A percentile compares a stretch with the other conserved stretches of the same genome.
These are phyloP conservation scores for Silurus meridionalis DNA, from an alignment of 2,113 vertebrate genomes.

Conservation along the genomic window DNA sequence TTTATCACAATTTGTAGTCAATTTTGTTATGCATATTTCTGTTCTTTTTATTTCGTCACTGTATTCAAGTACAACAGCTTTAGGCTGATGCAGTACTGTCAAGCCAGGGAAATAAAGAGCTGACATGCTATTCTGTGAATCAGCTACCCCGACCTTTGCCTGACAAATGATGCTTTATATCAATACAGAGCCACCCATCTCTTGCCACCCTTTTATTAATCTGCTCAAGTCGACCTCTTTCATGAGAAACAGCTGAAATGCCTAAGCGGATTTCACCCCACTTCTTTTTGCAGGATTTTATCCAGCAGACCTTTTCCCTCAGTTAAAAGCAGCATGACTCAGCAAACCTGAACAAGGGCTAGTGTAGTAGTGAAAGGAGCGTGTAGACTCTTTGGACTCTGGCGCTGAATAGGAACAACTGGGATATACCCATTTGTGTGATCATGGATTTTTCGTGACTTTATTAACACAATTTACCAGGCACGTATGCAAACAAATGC, in stretches of 20 bases:
- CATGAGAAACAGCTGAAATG: conserved; percentile 35
- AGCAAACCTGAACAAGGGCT: conserved; percentile 14
- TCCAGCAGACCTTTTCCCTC: conserved; percentile 42
- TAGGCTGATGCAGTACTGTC: background rate
- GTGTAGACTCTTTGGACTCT: background rate
- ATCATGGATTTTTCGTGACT: background rate
- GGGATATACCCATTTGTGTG: background rate
- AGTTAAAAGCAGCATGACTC: conserved; percentile 9
- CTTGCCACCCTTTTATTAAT: conserved; percentile 20
- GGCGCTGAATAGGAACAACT: background rate
- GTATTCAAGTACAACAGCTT: background rate
- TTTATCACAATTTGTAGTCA: too few relatives aligned
- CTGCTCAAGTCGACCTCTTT: background rate
- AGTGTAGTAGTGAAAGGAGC: background rate
- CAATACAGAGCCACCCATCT: background rate
- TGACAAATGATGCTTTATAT: conserved; percentile 25
- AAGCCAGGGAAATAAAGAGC: conserved; percentile 16
- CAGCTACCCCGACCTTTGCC: conserved; percentile 27
- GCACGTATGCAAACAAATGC: background rate
- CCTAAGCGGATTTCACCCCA: conserved; percentile 20
- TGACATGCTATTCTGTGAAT: conserved; percentile 13
- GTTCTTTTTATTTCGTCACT: background rate
- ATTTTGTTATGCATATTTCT: background rate
- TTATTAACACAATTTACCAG: background rate
- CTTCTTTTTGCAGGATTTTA: conserved; percentile 51